phyloP scores from a whole-genome alignment of 2,113 vertebrate genomes.

The Lepisosteus osseus region DNA sequence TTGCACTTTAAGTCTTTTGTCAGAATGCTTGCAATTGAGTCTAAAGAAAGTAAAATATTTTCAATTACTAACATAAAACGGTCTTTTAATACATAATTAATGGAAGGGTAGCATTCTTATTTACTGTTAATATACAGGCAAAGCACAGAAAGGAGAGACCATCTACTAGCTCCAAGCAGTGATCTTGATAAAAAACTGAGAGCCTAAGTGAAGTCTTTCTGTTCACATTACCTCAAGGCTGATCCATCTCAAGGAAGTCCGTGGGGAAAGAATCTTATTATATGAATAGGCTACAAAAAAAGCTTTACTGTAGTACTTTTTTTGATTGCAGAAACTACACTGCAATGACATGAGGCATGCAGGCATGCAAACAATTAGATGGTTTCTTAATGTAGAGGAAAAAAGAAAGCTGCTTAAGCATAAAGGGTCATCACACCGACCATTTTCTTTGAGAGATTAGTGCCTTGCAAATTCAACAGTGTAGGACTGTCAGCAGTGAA shows the following conservation, averaged over 20 bases:
- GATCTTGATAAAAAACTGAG: background rate
- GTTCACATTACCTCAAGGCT: background rate
- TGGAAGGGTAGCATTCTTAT: slow-evolving; percentile 54
- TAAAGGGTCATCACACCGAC: background rate
- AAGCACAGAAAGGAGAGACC: background rate
- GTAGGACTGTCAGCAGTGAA: background rate
- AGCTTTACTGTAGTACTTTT: background rate
- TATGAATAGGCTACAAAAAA: background rate
- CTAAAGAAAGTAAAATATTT: slow-evolving; percentile 4
- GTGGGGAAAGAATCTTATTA: slow-evolving; percentile 4
- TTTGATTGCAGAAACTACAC: background rate
- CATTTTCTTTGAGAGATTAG: too few relatives aligned
- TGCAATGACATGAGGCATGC: background rate
- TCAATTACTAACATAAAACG: slow-evolving; percentile 54
- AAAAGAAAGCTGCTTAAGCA: slow-evolving; percentile 2
- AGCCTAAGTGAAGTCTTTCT: background rate
- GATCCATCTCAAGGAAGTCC: background rate
- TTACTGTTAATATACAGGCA: slow-evolving; percentile 11
- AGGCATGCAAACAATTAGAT: background rate
- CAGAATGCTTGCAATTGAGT: slow-evolving; percentile 42
- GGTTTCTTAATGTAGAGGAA: background rate
- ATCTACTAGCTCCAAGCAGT: background rate
- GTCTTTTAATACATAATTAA: slow-evolving; percentile 62
- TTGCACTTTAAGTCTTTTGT: slow-evolving; percentile 40
- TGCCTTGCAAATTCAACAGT: background rate